These are phyloP conservation scores for Pogona vitticeps DNA, from an alignment of 2,113 vertebrate species.

Conservation along the genomic window DNA sequence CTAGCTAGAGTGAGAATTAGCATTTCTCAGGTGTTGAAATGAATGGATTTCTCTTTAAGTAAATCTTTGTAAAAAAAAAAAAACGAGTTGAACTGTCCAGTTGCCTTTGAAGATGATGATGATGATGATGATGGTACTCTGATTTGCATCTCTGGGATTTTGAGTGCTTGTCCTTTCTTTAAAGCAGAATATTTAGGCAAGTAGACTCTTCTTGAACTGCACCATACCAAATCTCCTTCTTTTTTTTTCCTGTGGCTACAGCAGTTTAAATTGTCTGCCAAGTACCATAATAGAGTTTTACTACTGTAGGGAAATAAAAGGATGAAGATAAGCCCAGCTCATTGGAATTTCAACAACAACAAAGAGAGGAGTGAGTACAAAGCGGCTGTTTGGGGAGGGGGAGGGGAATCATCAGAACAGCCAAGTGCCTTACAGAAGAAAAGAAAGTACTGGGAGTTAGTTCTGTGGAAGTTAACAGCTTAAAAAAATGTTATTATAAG, in stretches of 20 bases:
- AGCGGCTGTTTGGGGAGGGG: constrained; percentile 8
- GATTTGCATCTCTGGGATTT: constrained; percentile 27
- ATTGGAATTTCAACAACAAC: constrained; percentile 58
- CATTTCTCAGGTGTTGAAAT: not conserved
- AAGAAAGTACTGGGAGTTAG: constrained; percentile 32
- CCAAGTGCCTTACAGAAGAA: constrained; percentile 33
- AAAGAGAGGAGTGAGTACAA: constrained; percentile 51
- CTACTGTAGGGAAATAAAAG: constrained; percentile 74
- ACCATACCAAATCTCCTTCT: constrained; percentile 38
- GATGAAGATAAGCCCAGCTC: constrained; percentile 68
- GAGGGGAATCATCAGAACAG: constrained; percentile 31
- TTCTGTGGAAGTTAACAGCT: constrained; percentile 52
- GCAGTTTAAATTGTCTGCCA: constrained; percentile 71
- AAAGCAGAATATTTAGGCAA: constrained; percentile 58
- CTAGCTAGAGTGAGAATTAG: not conserved
- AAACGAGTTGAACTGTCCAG: too few species aligned
- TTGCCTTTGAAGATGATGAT: constrained; percentile 10
- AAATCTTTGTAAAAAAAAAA: not conserved
- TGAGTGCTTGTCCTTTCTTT: not conserved
- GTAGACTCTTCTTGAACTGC: constrained; percentile 57
- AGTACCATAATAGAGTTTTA: constrained; percentile 70
- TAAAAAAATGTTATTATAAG: constrained; percentile 50
- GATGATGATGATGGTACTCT: too few species aligned
- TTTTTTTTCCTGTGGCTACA: constrained; percentile 71
- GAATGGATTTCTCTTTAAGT: not conserved